phyloP scores from a whole-genome alignment of 2,888 invertebrate genomes.

The Gymnocheta viridis region DNA sequence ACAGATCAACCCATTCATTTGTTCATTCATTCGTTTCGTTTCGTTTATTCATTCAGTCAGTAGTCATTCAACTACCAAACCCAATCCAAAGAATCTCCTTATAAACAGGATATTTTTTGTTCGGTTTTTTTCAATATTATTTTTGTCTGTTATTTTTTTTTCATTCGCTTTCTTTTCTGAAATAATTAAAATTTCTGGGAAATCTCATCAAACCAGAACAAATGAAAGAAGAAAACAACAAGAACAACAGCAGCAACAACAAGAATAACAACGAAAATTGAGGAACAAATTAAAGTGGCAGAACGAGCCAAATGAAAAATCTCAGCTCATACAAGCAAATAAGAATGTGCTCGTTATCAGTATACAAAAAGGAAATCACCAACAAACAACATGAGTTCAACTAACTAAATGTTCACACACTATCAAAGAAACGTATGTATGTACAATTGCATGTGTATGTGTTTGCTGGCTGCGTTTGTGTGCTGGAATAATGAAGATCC shows the following conservation, averaged over 20 bases:
- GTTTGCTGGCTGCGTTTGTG: neutral
- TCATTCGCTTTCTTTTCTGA: conserved; percentile 55
- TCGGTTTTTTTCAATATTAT: neutral
- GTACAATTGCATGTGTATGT: neutral
- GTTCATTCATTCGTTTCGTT: conserved; percentile 13
- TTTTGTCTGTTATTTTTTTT: conserved; percentile 17
- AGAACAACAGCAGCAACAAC: no score
- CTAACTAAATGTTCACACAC: conserved; percentile 19
- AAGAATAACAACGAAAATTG: conserved; percentile 69
- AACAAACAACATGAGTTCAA: conserved; percentile 27
- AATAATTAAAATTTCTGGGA: conserved; percentile 81
- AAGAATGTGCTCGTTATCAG: conserved; percentile 61
- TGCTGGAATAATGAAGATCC: neutral
- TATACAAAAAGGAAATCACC: conserved; percentile 63
- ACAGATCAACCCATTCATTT: conserved; percentile 6
- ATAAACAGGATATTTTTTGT: conserved; percentile 49
- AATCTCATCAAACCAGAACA: conserved; percentile 70
- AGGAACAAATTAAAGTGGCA: conserved; percentile 71
- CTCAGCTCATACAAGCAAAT: conserved; percentile 29
- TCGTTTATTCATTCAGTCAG: conserved; percentile 20
- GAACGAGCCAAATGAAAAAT: conserved; percentile 64
- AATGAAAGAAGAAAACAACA: conserved; percentile 39
- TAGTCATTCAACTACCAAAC: conserved; percentile 18
- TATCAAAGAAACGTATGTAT: neutral
- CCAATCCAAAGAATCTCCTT: conserved; percentile 4